Evolutionary conservation across 2,888 invertebrate species (phyloP), one percentile per base, ranked within the genome.

Genomic region (Ernsta delagoae): DNA sequence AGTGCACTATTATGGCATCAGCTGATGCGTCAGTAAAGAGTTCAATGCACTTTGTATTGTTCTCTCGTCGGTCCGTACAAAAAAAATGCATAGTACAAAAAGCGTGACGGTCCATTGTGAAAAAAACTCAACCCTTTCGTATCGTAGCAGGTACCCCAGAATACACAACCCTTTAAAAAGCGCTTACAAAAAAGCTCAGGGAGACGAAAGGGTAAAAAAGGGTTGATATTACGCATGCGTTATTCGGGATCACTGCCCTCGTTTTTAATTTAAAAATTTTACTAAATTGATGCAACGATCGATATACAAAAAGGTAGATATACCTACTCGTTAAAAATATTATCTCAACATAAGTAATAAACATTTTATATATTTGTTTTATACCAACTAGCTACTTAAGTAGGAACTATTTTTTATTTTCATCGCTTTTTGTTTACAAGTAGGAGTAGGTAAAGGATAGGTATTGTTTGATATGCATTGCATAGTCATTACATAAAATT

Each of bases 171-270:
- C 92, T 90, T 91, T 92, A 90, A 81, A 90, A 90, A 91, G 89
- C 84, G 86, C 87, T 87, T 85, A 91, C 84, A 91, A 93, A 92
- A 89, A 92, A 82, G 79, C 86, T 86, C 86, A 77, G 92, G 90
- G 89, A 87, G 86, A 81, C 86, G 88, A 92, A 92, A 89, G 92
- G 92, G 90, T 90, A 88, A 90, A 92, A 90, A 92, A 92, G 93
- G 93, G 92, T 92, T 92, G 88, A 77, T 83, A 86, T 86, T 88
- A 90, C 93, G 93, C 93, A 91, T 93, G 93, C 93, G 93, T 82
- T 80, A 80, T 82, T 77, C 71, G 86, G 88, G 90, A 89, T 85
- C 88, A 89, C 79, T 89, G 90, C 88, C 90, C 92, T 89, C 88
- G 85, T 82, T 84, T 82, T 79, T 85, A 86, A 87, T 89, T 91